Evolutionary conservation across 1,140 invertebrate genomes (phyloP), one percentile per base, ranked within the genome.

Genomic region (Drosophila neocordata): DNA sequence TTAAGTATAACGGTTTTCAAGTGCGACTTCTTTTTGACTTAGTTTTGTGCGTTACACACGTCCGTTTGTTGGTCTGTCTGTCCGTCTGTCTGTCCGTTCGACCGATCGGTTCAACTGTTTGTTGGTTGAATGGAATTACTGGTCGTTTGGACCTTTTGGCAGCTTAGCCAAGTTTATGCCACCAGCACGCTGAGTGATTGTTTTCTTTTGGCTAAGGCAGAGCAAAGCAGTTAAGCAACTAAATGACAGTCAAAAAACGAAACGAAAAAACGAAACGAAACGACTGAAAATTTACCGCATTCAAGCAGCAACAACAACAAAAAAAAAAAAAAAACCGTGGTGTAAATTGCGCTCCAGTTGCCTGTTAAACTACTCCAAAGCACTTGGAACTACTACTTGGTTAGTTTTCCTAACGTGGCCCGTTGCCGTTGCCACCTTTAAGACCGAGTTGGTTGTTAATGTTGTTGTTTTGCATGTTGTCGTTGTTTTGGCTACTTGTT

Each of bases 101-200:
- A 11, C 22, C 6, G 48, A 31, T 59, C 37, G 53, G 60, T 44
- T 8, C 48, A 41, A 22, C 41, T 63, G 57, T 22, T 67, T 24
- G 52, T 31, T 41, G 13, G 52, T 31, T 13, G 52, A 8, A n/a
- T 22, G 53, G 53, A 13, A 27, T 73, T 69, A 48, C n/a, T n/a
- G 62, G 63, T 65, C 74, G n/a, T n/a, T n/a, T n/a, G n/a, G n/a
- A 64, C 66, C 70, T 78, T 82, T 82, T 82, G 79, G 79, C 76
- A 71, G 65, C 65, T 73, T 57, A 51, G 70, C 79, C 79, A 82
- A 83, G 65, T 70, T 44, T 58, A 31, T 53, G 37, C 53, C 52
- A 38, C 41, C 41, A 48, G 41, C 41, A 20, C 35, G 64, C 59
- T 72, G 68, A 71, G 62, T 65, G 72, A 74, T 74, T 75, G 68